Evolutionary conservation across 1,140 invertebrate species (phyloP).

Genomic region (Caenorhabditis briggsae): DNA sequence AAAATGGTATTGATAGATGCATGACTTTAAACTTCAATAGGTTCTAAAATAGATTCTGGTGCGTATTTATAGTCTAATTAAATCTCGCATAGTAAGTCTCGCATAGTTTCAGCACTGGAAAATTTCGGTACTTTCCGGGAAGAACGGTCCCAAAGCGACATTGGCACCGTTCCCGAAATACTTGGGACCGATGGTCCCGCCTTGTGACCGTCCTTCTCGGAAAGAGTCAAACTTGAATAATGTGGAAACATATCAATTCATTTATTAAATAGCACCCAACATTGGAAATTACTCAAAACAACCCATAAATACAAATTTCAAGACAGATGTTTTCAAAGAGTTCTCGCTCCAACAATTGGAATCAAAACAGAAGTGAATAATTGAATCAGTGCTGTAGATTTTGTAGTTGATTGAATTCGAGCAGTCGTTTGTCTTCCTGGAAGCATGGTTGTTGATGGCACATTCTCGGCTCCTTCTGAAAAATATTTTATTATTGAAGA

Average conservation of each 20-base stretch:
- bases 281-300: neutral
- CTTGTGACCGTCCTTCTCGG: too few species aligned
- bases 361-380: neutral
- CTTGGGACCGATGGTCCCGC: too few species aligned
- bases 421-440: constrained; percentile 2
- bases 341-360: constrained; percentile 1
- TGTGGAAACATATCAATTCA: neutral
- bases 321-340: neutral
- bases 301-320: constrained; percentile 1
- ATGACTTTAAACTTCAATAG: too few species aligned
- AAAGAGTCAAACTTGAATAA: too few species aligned
- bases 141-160: too few species aligned
- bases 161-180: too few species aligned
- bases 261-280: neutral
- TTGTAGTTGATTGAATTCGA: constrained; percentile 20
- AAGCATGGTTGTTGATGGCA: neutral
- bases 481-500: neutral
- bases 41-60: too few species aligned
- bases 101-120: too few species aligned
- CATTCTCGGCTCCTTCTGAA: constrained; percentile 17
- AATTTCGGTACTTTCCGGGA: too few species aligned
- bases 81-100: too few species aligned
- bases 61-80: too few species aligned
- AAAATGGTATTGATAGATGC: too few species aligned
- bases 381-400: neutral